Evolutionary conservation across 2,888 invertebrate species (phyloP).

Genomic region (Harpagoxenus sublaevis): DNA sequence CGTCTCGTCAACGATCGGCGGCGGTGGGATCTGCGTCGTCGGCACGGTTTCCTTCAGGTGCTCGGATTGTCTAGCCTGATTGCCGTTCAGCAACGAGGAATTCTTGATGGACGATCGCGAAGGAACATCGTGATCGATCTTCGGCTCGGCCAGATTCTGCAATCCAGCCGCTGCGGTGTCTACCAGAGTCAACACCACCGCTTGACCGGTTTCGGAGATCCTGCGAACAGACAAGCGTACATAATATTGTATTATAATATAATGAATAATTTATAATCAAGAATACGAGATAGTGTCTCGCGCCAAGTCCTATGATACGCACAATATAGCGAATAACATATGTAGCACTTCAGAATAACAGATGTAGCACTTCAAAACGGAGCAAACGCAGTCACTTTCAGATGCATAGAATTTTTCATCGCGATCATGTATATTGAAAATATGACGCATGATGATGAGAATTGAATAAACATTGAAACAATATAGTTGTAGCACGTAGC

Average conservation of each 20-base stretch:
- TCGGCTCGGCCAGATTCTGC: conserved; percentile 87
- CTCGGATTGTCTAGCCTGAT: conserved; percentile 25
- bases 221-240: conserved; percentile 84
- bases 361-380: too few relatives aligned
- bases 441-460: not conserved
- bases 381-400: not conserved
- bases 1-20: conserved; percentile 56
- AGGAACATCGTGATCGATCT: conserved; percentile 86
- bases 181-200: conserved; percentile 88
- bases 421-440: conserved; percentile 26
- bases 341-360: not conserved
- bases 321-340: conserved; percentile 1
- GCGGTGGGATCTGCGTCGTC: conserved; percentile 73
- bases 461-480: conserved; percentile 7
- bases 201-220: conserved; percentile 89
- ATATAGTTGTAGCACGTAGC: not conserved
- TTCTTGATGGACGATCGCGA: conserved; percentile 78
- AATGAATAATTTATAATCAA: too few relatives aligned
- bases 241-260: not conserved
- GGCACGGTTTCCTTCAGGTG: conserved; percentile 75
- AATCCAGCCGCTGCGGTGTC: conserved; percentile 89
- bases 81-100: conserved; percentile 48
- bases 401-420: conserved; percentile 48
- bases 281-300: too few relatives aligned
- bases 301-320: not conserved